Evolutionary conservation across 2,888 invertebrate species (phyloP).

Genomic region (Spilosoma lubricipeda): DNA sequence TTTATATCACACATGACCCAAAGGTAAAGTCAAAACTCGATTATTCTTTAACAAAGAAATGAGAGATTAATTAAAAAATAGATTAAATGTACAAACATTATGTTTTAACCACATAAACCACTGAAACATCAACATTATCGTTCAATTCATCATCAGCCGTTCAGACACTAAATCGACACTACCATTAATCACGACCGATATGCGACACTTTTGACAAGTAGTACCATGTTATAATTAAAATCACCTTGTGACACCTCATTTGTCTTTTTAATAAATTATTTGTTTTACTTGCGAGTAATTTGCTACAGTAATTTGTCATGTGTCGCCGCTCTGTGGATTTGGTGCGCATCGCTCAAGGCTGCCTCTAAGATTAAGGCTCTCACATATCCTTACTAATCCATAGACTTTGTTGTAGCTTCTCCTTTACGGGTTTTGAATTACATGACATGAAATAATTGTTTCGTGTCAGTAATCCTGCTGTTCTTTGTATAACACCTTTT

Average conservation of each 20-base stretch:
- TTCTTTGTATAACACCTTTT: background rate
- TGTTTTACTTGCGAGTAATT: slow-evolving; percentile 78
- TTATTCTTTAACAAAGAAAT: background rate
- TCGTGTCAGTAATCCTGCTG: background rate
- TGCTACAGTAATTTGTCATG: slow-evolving; percentile 78
- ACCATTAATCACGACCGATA: slow-evolving; percentile 34
- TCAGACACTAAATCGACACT: slow-evolving; percentile 14
- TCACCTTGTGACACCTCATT: slow-evolving; percentile 66
- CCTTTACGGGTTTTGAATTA: slow-evolving; percentile 5
- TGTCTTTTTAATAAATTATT: slow-evolving; percentile 80
- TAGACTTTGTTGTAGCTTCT: slow-evolving; percentile 17
- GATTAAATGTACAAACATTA: background rate
- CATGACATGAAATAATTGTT: slow-evolving; percentile 8
- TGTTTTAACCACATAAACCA: background rate
- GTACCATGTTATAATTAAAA: slow-evolving; percentile 71
- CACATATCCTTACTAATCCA: slow-evolving; percentile 37
- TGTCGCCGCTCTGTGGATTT: slow-evolving; percentile 72
- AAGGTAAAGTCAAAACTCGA: background rate
- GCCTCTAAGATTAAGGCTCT: slow-evolving; percentile 64
- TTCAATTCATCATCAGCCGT: slow-evolving; percentile 22
- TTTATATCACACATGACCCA: background rate
- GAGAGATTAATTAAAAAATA: slow-evolving; percentile 7
- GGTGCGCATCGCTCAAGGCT: slow-evolving; percentile 65
- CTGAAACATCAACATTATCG: background rate
- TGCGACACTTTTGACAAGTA: slow-evolving; percentile 48